phyloP scores from a whole-genome alignment of 2,888 invertebrate genomes.

The Gnatocerus cornutus region DNA sequence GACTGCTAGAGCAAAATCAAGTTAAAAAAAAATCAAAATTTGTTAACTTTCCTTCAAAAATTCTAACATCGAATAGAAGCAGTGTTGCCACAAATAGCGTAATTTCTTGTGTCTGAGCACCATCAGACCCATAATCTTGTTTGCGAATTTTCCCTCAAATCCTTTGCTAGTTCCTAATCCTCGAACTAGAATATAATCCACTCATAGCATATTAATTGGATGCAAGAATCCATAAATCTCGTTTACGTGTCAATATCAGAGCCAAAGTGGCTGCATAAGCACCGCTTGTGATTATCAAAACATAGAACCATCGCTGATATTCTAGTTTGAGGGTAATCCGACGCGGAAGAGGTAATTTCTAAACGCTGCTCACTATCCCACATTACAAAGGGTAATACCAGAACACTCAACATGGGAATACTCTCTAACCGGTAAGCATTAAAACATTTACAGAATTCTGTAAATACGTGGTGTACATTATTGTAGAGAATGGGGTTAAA shows the following conservation, averaged over 20 bases:
- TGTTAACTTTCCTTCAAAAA: too few relatives aligned
- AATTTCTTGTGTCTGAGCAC: too few relatives aligned
- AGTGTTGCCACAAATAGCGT: neutral
- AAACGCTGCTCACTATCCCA: conserved; percentile 54
- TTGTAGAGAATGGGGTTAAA: neutral
- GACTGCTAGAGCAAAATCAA: too few relatives aligned
- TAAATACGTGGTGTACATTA: too few relatives aligned
- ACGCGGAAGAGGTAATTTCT: conserved; percentile 49
- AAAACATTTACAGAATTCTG: conserved; percentile 44
- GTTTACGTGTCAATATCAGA: conserved; percentile 33
- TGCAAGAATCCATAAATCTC: conserved; percentile 38
- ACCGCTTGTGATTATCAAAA: conserved; percentile 27
- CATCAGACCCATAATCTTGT: neutral
- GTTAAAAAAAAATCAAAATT: too few relatives aligned
- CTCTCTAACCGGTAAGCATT: conserved; percentile 56
- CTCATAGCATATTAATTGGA: conserved; percentile 29
- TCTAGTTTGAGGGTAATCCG: conserved; percentile 13
- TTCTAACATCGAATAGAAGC: too few relatives aligned
- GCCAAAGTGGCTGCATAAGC: conserved; percentile 27
- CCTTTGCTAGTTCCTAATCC: neutral
- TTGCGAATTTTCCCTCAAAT: neutral
- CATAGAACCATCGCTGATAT: conserved; percentile 13
- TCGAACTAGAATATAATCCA: conserved; percentile 22
- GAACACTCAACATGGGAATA: conserved; percentile 57
- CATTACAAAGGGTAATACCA: conserved; percentile 59